Conservation (phyloP, 2,797 vertebrate species). For the Oreortyx pictus region DNA sequence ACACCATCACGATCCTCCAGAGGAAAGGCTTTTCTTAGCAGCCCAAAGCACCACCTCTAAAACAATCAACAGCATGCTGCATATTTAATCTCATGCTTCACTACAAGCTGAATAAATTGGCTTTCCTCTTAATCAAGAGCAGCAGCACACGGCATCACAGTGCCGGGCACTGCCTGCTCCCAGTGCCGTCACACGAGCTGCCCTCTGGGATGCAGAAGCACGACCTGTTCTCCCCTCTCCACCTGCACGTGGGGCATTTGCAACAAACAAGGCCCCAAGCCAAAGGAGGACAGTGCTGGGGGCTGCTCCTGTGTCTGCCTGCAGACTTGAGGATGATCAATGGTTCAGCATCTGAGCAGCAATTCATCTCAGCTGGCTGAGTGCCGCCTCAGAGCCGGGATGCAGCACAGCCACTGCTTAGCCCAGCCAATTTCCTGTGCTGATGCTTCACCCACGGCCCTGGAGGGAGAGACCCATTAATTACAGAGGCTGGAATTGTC, state of each 20-base stretch:
- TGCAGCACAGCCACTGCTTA: conserved; percentile 3
- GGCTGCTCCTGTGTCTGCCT: not conserved
- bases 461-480: conserved; percentile 13
- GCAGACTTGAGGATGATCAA: not conserved
- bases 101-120: not conserved
- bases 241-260: rapidly evolving
- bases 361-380: not conserved
- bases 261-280: not conserved
- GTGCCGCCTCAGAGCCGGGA: not conserved
- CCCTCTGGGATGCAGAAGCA: not conserved
- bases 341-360: not conserved
- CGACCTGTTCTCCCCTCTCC: not conserved
- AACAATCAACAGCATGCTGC: not conserved
- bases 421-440: conserved; percentile 27
- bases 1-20: not conserved
- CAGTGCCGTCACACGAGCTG: not conserved
- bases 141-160: rapidly evolving
- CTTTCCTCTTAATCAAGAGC: not conserved
- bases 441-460: conserved; percentile 28
- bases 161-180: not conserved
- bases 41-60: not conserved
- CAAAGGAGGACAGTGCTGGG: not conserved
- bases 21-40: not conserved
- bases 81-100: not conserved
- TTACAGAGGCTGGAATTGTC: conserved; percentile 49